Evolutionary conservation across 2,888 invertebrate species (phyloP), one percentile per base, ranked within the genome.

Genomic region (Tiliacea aurago): DNA sequence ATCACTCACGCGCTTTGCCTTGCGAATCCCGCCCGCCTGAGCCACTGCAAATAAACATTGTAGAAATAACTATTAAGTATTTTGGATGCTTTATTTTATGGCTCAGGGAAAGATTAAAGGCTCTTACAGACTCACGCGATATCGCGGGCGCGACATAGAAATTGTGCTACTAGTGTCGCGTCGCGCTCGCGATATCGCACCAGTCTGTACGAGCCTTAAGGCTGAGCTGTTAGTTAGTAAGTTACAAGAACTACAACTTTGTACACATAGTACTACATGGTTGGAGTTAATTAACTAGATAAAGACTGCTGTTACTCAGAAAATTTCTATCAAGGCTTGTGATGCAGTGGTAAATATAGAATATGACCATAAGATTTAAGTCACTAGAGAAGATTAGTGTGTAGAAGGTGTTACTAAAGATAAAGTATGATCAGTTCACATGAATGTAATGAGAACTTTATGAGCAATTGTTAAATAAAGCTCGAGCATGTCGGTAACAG

Each of bases 1-100:
- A 94, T 98, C 98, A 88, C 97, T 97, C 20, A 98, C 97, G 64
- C 97, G 95, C 91, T 98, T 97, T 4, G 97, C 95, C 93, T 97
- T 97, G 65, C 97, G 95, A 61, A 94, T 92, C 45, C 95, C 96
- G 11, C 95, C 93, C 11, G 91, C 80, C 61, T 91, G 93, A 43
- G 91, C 92, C 81, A 95, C 96, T 95, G 79, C 18, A 91, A 92
- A 47, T 10, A 73, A 37, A 56, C 6, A 64, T 33, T 51, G 28
- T 15, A 3, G 6, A 53, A 67, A 43, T 53, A 15, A 20, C 2
- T 20, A 62, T 43, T n/a, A 53, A 53, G 13, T 53, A 13, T 43
- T 37, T 70, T 20, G 4, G 23, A 33, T 41, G 5, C 7, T 55
- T 28, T 55, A 47, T 20, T 55, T 56, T 33, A 33, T 41, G 5